Evolutionary conservation across 53 echinoderm and acorn worm species (phyloP), one percentile per base, ranked within the genome.

Genomic region (Echinarachnius parma): DNA sequence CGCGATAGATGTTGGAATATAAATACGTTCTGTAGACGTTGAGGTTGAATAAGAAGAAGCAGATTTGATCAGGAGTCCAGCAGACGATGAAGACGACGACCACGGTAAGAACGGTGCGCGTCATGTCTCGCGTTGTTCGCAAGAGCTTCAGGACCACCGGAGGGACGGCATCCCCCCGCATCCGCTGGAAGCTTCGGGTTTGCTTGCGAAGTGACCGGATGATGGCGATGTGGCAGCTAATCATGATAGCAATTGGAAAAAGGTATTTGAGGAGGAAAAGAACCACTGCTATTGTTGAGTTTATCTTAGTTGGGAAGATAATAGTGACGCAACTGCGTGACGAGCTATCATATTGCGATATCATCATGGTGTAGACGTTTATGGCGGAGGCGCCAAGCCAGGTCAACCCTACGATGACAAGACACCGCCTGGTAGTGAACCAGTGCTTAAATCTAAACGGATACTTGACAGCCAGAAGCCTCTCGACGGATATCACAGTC

Each of bases 61-160:
- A 72, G 36, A 72, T 72, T 37, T 72, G 74, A n/a, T 55, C 57
- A 15, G 74, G 74, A 3, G 36, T 16, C 74, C 74, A 72, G 29
- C 74, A 72, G 15, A 72, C 29, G 21, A 72, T 56, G n/a, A 72
- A 57, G 42, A 56, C 4, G 1, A 57, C 18, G 27, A 57, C 74
- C 16, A 72, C 74, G 21, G 39, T 72, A 15, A 72, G 28, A 0
- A 72, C 39, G 25, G 42, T 49, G 33, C 53, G 55, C 15, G 42
- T 55, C 36, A 72, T 56, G 10, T 54, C 26, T 0, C 57, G 55
- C 74, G 16, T 54, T 8, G 74, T 39, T 9, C 26, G 4, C 3
- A 20, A 9, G 7, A 50, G 19, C 16, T 21, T 48, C 52, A 30
- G 22, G 10, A 23, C 11, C 20, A 31, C 50, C 32, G 28, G 19